Base-by-base conservation (phyloP, 1,140 invertebrate genomes). In the Mesaphorura yosii region DNA sequence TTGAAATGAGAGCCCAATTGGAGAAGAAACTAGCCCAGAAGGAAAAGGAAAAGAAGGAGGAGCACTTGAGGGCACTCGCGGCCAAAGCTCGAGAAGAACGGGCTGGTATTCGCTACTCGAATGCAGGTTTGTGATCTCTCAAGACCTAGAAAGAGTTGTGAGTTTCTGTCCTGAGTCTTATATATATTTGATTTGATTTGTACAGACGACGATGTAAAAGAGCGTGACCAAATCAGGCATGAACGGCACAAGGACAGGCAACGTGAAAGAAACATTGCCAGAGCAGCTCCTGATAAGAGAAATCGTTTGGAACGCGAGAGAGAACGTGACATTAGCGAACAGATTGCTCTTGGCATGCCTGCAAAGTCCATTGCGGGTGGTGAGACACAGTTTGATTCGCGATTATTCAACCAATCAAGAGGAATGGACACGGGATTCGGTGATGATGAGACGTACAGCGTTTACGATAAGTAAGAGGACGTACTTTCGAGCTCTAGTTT, bases 31-130 rank as follows among this genome's bases (percentile, higher is more conserved):
- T 98, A 54, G 93, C 93, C 0, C 90, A 97, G 65, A 94, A 96
- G 65, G 93, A 98, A 69, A 98, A 98, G 65, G 91, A 97, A 66
- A 92, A 91, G 72, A 98, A 98, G 64, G 96, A 99, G 71, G 93
- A 96, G 61, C 83, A 88, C 71, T 71, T 99, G 59, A 73, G 91
- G 41, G 79, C 86, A 67, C 73, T 98, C 65, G 96, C 96, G 17
- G 89, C 94, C 68, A 86, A 92, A 66, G 95, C 96, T 0, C 78
- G 95, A 56, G 91, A 97, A 63, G 90, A 96, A 66, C 76, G 93
- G 60, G 90, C 90, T 26, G 92, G 91, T 0, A 76, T 85, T n/a
- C 76, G 80, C 41, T 55, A 10, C 31, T 10, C 31, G 10, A n/a
- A 10, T 34, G 31, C 31, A 34, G 31, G 67, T n/a, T n/a, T n/a